Evolutionary conservation across 2,797 vertebrate species (phyloP), one percentile per base, ranked within the genome.

Genomic region (Melanotaenia pygmaea): DNA sequence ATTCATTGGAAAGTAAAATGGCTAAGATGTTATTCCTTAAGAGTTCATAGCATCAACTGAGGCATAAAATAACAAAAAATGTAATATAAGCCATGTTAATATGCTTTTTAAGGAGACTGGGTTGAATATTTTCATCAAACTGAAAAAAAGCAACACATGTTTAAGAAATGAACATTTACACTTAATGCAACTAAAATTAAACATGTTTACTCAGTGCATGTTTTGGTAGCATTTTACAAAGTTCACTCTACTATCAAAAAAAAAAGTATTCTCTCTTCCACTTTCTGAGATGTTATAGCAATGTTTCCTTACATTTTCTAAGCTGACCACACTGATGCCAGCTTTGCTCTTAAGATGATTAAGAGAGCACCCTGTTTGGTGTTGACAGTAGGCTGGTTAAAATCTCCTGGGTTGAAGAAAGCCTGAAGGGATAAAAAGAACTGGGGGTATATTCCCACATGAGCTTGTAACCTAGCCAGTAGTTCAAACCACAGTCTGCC

Each of bases 291-390:
- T 56, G 26, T 38, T 64, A 9, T 54, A 47, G 58, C 54, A 38
- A 70, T 40, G 73, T 61, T 70, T 74, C 51, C 45, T 76, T 56
- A 10, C 54, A 64, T 61, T 75, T 83, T 70, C 74, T 73, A 30
- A 77, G 59, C 67, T 75, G 83, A 76, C 70, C 70, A 70, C 53
- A 61, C 72, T 80, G 71, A 82, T 84, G 79, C 79, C 81, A 88
- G 86, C 88, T 89, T 87, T 81, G 67, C 87, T 87, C 80, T 86
- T 86, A 89, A 88, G 66, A 93, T 93, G 92, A 95, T 94, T 92
- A 92, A 92, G 86, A 89, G 88, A 72, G 83, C 76, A 73, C 83
- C 80, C 73, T 81, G 84, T 80, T 88, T 83, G 61, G 18, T 77
- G 72, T 75, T 83, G 89, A 93, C 92, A 91, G 77, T 54, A 74